Percentiles rank a stretch among this genome's conserved stretches.
These are phyloP conservation scores for Silvanus unidentatus DNA, from an alignment of 2,888 invertebrate species.

Conservation along the genomic window DNA sequence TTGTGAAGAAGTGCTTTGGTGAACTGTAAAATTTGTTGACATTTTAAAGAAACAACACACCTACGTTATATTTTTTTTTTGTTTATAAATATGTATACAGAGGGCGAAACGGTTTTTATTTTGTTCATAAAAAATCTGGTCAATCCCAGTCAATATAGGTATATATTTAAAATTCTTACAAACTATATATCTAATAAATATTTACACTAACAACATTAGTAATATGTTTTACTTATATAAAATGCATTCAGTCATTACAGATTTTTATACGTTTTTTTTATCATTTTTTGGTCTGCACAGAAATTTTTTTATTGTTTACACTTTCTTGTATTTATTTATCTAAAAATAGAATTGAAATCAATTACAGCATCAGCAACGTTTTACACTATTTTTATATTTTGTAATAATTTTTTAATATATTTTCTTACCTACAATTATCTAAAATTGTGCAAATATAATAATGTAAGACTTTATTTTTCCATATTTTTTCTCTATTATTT, in stretches of 20 bases:
- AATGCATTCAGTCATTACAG: conserved; percentile 34
- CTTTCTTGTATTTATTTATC: no score
- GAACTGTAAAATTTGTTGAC: conserved; percentile 5
- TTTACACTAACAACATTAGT: conserved; percentile 39
- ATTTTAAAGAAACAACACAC: conserved; percentile 15
- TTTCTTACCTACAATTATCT: no score
- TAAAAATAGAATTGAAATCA: no score
- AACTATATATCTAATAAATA: conserved; percentile 30
- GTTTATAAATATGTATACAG: conserved; percentile 28
- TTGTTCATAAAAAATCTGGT: conserved; percentile 39
- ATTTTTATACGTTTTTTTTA: conserved; percentile 8
- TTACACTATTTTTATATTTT: no score
- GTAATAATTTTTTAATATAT: no score
- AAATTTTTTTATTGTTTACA: conserved; percentile 7
- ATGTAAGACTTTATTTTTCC: conserved; percentile 1
- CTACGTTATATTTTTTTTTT: conserved; percentile 9
- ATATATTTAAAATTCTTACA: conserved; percentile 30
- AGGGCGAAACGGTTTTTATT: conserved; percentile 28
- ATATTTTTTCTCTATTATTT: conserved; percentile 13
- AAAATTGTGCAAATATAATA: conserved; percentile 1
- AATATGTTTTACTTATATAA: conserved; percentile 22
- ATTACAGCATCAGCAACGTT: no score
- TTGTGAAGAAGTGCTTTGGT: background rate
- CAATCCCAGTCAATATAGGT: conserved; percentile 32
- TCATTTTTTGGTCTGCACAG: conserved; percentile 13